phyloP scores from a whole-genome alignment of 1,140 invertebrate species.

The Drosophila mojavensis region DNA sequence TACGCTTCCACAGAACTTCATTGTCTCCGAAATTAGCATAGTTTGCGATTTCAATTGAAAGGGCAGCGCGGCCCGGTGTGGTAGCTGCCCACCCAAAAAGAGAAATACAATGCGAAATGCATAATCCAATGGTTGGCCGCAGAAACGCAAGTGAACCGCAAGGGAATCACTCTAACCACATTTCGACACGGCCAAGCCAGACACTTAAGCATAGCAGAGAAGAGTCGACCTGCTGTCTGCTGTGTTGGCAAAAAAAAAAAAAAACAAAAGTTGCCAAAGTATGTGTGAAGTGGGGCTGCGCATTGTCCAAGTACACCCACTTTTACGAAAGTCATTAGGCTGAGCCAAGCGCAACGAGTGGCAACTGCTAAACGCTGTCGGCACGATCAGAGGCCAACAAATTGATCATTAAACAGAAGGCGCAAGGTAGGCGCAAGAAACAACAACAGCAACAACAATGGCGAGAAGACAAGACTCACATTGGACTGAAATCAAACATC shows the following conservation, averaged over 20 bases:
- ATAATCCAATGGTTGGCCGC: slow-evolving; percentile 65
- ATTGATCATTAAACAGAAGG: slow-evolving; percentile 83
- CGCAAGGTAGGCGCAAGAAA: slow-evolving; percentile 62
- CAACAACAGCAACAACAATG: slow-evolving; percentile 20
- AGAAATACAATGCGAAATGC: slow-evolving; percentile 8
- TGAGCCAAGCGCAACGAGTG: slow-evolving; percentile 11
- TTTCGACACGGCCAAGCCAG: slow-evolving; percentile 46
- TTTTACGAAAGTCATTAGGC: slow-evolving; percentile 71
- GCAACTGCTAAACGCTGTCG: slow-evolving; percentile 71
- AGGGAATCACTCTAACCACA: slow-evolving; percentile 1
- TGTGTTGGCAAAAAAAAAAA: too few species aligned
- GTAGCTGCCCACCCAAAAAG: neutral
- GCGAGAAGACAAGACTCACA: slow-evolving; percentile 41
- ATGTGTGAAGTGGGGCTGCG: neutral
- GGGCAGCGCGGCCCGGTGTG: neutral
- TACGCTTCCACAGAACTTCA: slow-evolving; percentile 53
- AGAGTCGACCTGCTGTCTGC: slow-evolving; percentile 52
- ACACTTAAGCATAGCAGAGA: slow-evolving; percentile 3
- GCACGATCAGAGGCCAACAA: slow-evolving; percentile 81
- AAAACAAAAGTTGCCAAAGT: too few species aligned
- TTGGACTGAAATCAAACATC: slow-evolving; percentile 77
- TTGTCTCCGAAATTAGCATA: slow-evolving; percentile 71
- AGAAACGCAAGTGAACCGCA: slow-evolving; percentile 22
- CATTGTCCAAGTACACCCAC: slow-evolving; percentile 61
- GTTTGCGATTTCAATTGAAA: slow-evolving; percentile 65